phyloP scores from a whole-genome alignment of 2,888 invertebrate genomes.

The Ophonus ardosiacus region DNA sequence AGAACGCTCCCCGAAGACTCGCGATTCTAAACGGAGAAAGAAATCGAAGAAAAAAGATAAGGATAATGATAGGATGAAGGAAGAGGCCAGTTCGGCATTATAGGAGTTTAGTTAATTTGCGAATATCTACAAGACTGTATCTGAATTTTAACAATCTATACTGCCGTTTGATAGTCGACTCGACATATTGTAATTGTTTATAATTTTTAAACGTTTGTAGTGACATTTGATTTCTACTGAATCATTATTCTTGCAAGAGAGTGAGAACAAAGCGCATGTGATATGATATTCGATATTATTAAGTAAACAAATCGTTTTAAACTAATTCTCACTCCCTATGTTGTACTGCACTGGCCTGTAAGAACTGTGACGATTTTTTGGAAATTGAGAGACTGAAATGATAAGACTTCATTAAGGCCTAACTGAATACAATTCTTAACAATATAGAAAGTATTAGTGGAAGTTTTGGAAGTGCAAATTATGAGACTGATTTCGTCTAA shows the following conservation, averaged over 20 bases:
- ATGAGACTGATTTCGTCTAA: conserved; percentile 63
- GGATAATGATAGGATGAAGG: conserved; percentile 71
- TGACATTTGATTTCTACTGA: conserved; percentile 30
- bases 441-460: conserved; percentile 46
- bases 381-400: conserved; percentile 59
- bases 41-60: conserved; percentile 76
- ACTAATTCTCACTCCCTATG: conserved; percentile 50
- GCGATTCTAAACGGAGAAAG: conserved; percentile 76
- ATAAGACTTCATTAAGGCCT: conserved; percentile 62
- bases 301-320: conserved; percentile 17
- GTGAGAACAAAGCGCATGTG: conserved; percentile 60
- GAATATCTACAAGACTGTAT: conserved; percentile 62
- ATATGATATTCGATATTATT: conserved; percentile 52
- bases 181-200: conserved; percentile 51
- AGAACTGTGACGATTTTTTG: conserved; percentile 52
- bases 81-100: conserved; percentile 76
- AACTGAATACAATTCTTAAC: conserved; percentile 56
- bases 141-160: conserved; percentile 61
- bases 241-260: conserved; percentile 50
- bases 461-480: conserved; percentile 57
- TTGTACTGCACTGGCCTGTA: conserved; percentile 53
- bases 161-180: conserved; percentile 63
- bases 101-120: conserved; percentile 67
- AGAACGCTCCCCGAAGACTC: conserved; percentile 77
- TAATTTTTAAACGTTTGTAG: conserved; percentile 53